These are phyloP conservation scores for Sarcophilus harrisii DNA, from an alignment of 2,797 vertebrate genomes.

Conservation along the genomic window DNA sequence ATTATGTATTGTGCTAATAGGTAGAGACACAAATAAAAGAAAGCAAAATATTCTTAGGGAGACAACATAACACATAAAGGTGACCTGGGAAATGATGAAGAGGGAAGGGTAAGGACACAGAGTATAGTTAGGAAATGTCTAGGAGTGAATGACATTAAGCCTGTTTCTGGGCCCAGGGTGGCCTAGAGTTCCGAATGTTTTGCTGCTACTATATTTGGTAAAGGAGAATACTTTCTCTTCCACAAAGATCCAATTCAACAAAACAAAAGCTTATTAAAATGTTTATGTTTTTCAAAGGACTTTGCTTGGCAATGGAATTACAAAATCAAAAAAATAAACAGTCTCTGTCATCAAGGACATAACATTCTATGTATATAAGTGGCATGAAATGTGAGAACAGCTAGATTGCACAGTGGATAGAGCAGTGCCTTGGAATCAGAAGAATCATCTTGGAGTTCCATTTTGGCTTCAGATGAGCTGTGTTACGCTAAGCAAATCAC, in stretches of 20 bases:
- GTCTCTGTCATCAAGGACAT: neutral
- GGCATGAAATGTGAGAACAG: neutral
- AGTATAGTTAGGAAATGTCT: neutral
- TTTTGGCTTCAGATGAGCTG: neutral
- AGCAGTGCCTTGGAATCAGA: neutral
- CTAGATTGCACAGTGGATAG: neutral
- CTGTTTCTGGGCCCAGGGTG: neutral
- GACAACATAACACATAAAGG: neutral
- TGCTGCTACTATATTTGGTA: neutral
- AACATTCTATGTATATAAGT: neutral
- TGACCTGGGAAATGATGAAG: neutral
- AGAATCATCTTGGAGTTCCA: neutral
- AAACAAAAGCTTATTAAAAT: neutral
- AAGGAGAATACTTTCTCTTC: neutral
- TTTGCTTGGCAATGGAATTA: neutral
- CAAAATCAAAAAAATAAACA: neutral
- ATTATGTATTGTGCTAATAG: neutral
- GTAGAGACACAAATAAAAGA: neutral
- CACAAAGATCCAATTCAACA: neutral
- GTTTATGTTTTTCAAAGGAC: neutral
- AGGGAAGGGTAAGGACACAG: neutral
- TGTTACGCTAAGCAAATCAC: neutral
- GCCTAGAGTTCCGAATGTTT: neutral
- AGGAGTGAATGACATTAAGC: neutral
- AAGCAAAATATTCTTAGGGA: neutral